Evolutionary conservation across 2,888 invertebrate species (phyloP).

Genomic region (Lasioglossum oenotherae): DNA sequence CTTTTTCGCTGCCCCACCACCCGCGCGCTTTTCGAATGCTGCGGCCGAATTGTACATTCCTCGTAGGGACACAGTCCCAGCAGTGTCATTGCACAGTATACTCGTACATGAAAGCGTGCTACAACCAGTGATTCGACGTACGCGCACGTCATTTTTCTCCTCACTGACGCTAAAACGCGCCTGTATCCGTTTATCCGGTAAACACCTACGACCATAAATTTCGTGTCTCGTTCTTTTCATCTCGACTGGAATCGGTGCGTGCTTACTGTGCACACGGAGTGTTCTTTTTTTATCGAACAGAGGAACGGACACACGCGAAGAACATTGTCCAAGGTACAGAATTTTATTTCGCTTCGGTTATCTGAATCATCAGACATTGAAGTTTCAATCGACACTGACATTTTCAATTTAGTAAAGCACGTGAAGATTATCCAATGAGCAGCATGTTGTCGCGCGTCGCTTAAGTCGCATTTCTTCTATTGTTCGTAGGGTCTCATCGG

Average conservation of each 20-base stretch:
- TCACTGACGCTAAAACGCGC: constrained; percentile 7
- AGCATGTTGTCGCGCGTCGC: background rate
- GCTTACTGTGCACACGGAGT: constrained; percentile 41
- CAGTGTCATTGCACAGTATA: constrained; percentile 66
- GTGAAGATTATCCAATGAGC: background rate
- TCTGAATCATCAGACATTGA: background rate
- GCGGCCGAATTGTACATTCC: constrained; percentile 50
- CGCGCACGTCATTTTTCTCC: constrained; percentile 15
- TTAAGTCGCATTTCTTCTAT: background rate
- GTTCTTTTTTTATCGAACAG: constrained; percentile 14
- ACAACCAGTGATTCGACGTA: constrained; percentile 33
- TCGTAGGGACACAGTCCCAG: constrained; percentile 66
- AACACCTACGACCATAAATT: constrained; percentile 1
- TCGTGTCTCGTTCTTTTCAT: constrained; percentile 8
- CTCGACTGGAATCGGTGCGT: constrained; percentile 20
- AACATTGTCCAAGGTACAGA: constrained; percentile 26
- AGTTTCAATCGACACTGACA: background rate
- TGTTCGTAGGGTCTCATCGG: background rate
- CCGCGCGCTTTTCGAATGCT: constrained; percentile 72
- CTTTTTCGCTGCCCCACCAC: constrained; percentile 55
- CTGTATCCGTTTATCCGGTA: constrained; percentile 14
- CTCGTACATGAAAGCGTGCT: constrained; percentile 43
- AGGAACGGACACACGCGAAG: background rate
- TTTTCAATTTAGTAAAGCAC: background rate
- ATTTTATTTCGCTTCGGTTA: background rate